phyloP scores from a whole-genome alignment of 2,888 invertebrate genomes.

The Tinea trinotella region DNA sequence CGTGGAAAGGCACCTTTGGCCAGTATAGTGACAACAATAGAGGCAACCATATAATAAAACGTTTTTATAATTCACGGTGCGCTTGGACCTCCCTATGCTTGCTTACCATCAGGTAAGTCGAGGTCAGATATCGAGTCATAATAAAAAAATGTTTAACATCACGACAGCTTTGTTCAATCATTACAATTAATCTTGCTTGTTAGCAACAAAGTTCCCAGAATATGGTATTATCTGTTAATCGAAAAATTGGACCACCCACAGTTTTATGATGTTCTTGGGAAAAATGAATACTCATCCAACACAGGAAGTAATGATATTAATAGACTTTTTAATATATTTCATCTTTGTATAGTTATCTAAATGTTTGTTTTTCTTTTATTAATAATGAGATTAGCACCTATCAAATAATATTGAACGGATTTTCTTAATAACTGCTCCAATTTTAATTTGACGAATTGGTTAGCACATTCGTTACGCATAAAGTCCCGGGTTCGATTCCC shows the following conservation, averaged over 20 bases:
- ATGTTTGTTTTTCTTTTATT: background rate
- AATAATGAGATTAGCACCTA: background rate
- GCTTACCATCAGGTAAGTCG: no score
- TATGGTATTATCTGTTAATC: slow-evolving; percentile 10
- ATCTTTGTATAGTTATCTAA: background rate
- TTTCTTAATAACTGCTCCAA: background rate
- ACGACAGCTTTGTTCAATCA: background rate
- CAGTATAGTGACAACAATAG: no score
- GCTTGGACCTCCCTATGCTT: no score
- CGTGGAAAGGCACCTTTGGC: no score
- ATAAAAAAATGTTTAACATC: no score
- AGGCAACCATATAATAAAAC: no score
- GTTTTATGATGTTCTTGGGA: background rate
- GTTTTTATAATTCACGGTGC: no score
- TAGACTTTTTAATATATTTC: background rate
- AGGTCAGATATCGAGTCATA: no score
- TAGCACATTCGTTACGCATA: no score
- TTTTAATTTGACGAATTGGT: no score
- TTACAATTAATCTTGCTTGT: slow-evolving; percentile 1
- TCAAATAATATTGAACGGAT: background rate
- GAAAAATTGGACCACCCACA: slow-evolving; percentile 2
- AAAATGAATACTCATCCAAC: background rate
- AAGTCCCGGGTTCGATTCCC: no score
- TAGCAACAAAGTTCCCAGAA: slow-evolving; percentile 7
- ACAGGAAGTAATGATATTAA: slow-evolving; percentile 12